Percentiles rank a stretch among this genome's conserved stretches.
These are phyloP conservation scores for Dreissena polymorpha DNA, from an alignment of 1,140 invertebrate genomes.

Conservation along the genomic window DNA sequence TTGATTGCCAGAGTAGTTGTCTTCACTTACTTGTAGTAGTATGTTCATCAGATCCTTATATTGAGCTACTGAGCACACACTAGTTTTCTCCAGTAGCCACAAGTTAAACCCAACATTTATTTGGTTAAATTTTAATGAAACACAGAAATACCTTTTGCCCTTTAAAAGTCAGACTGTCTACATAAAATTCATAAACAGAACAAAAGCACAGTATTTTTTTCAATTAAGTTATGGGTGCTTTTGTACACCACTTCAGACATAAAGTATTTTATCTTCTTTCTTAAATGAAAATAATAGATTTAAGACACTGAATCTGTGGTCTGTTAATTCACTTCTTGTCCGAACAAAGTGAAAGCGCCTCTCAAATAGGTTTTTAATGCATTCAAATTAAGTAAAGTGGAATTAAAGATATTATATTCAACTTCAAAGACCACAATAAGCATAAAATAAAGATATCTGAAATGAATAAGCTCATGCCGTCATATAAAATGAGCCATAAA, in stretches of 20 bases:
- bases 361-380: constrained; percentile 19
- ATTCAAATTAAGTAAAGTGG: constrained; percentile 21
- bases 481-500: constrained; percentile 18
- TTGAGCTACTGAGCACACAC: too few relatives aligned
- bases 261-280: not conserved
- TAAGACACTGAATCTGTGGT: not conserved
- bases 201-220: too few relatives aligned
- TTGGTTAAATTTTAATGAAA: too few relatives aligned
- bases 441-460: constrained; percentile 33
- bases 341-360: not conserved
- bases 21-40: too few relatives aligned
- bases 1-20: too few relatives aligned
- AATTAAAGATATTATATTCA: constrained; percentile 16
- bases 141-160: too few relatives aligned
- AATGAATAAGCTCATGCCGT: constrained; percentile 11
- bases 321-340: constrained; percentile 4
- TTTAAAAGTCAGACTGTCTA: too few relatives aligned
- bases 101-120: too few relatives aligned
- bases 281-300: not conserved
- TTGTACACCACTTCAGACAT: not conserved
- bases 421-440: constrained; percentile 31
- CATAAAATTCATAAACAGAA: too few relatives aligned
- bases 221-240: too few relatives aligned
- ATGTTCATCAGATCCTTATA: too few relatives aligned
- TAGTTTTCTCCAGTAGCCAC: too few relatives aligned